Conservation (phyloP, 2,888 invertebrate species). For the Drosophila demipolita region DNA sequence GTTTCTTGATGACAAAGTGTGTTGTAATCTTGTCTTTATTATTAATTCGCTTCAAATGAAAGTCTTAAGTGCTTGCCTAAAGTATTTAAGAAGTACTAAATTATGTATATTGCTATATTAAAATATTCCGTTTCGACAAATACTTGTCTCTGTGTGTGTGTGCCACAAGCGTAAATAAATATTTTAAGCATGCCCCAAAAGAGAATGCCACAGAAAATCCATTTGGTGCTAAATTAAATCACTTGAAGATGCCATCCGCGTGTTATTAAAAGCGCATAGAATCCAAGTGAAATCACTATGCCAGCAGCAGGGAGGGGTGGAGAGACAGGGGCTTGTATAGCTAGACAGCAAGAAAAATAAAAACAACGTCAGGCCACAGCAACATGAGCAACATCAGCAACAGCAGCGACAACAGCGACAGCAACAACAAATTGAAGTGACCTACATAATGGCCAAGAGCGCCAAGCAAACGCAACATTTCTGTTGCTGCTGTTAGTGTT, state of each 20-base stretch:
- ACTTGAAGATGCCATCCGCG: slow-evolving; percentile 72
- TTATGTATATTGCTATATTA: slow-evolving; percentile 32
- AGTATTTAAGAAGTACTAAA: slow-evolving; percentile 46
- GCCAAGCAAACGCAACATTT: slow-evolving; percentile 28
- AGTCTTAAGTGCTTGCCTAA: slow-evolving; percentile 26
- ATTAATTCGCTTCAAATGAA: slow-evolving; percentile 8
- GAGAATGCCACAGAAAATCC: slow-evolving; percentile 59
- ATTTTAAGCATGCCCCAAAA: slow-evolving; percentile 41
- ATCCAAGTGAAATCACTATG: slow-evolving; percentile 67
- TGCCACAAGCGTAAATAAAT: slow-evolving; percentile 29
- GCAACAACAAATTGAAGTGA: slow-evolving; percentile 67
- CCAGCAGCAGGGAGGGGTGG: background rate
- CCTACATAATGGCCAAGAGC: slow-evolving; percentile 72
- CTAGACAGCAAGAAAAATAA: slow-evolving; percentile 36
- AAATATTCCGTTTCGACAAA: slow-evolving; percentile 3
- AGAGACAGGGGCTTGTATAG: background rate
- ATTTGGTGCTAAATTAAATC: slow-evolving; percentile 79
- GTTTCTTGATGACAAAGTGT: slow-evolving; percentile 20
- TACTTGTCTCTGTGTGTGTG: background rate
- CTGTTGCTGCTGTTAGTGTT: slow-evolving; percentile 8
- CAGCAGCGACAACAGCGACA: slow-evolving; percentile 25
- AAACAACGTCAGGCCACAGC: slow-evolving; percentile 43
- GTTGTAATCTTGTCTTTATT: slow-evolving; percentile 18
- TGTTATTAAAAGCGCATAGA: slow-evolving; percentile 78
- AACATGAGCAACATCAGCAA: background rate